Conservation (phyloP, 2,113 vertebrate genomes). For the Nothoprocta pentlandii region DNA sequence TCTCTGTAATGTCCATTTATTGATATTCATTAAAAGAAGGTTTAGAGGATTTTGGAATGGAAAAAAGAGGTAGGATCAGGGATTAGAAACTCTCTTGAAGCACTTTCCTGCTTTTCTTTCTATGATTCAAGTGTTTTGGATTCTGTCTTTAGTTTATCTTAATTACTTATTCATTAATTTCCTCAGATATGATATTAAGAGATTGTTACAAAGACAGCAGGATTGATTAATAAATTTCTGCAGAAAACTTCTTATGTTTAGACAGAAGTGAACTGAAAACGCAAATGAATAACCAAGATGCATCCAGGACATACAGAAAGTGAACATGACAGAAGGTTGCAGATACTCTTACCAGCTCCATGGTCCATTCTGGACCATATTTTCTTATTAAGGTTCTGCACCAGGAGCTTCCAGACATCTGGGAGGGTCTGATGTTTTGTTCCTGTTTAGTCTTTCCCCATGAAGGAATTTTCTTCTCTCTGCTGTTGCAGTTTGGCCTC, state of each 20-base stretch:
- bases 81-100: too few species aligned
- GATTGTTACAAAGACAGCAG: too few species aligned
- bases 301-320: neutral
- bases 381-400: neutral
- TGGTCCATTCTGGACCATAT: neutral
- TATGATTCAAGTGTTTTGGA: too few species aligned
- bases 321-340: neutral
- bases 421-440: neutral
- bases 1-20: too few species aligned
- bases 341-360: neutral
- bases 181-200: neutral
- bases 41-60: too few species aligned
- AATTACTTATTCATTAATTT: neutral
- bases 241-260: neutral
- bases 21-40: too few species aligned
- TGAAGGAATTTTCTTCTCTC: neutral
- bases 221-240: neutral
- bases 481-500: neutral
- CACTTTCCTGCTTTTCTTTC: too few species aligned
- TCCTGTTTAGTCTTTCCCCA: neutral
- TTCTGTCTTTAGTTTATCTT: too few species aligned
- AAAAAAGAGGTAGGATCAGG: too few species aligned
- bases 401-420: rapidly evolving
- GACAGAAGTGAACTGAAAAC: neutral
- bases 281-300: neutral